phyloP scores from a whole-genome alignment of 2,888 invertebrate species.

The Pseudoips prasinana region DNA sequence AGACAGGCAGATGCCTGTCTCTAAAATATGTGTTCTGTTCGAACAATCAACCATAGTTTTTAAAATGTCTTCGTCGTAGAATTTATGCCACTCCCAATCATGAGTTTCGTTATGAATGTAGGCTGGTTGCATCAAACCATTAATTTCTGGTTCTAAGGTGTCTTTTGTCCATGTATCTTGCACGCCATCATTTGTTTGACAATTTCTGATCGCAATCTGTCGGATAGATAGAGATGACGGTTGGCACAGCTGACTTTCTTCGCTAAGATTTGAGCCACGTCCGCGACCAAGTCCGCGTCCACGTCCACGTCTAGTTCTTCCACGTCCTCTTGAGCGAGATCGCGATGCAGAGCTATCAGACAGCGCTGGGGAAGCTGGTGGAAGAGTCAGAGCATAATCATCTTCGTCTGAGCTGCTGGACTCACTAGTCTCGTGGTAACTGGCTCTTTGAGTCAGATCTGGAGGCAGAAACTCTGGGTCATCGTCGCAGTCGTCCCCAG shows the following conservation, averaged over 20 bases:
- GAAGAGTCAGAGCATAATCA: background rate
- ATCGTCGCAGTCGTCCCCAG: slow-evolving; percentile 3
- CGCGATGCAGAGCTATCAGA: background rate
- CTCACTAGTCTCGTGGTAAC: slow-evolving; percentile 5
- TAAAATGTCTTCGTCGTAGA: slow-evolving; percentile 2
- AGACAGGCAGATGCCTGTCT: slow-evolving; percentile 3
- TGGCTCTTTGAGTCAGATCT: slow-evolving; percentile 3
- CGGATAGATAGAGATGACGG: background rate
- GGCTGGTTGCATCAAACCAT: background rate
- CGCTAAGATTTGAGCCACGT: background rate
- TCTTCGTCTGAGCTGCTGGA: slow-evolving; percentile 2
- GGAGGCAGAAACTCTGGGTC: slow-evolving; percentile 2
- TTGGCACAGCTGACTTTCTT: background rate
- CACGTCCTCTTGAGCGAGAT: background rate
- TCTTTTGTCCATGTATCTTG: background rate
- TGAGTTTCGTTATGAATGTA: background rate
- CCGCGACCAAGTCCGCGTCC: background rate
- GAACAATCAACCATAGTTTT: slow-evolving; percentile 1
- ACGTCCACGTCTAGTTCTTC: background rate
- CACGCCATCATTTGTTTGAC: no score
- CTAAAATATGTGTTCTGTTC: slow-evolving; percentile 1
- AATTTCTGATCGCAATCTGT: no score
- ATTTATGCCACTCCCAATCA: slow-evolving; percentile 1
- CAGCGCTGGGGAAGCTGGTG: background rate
- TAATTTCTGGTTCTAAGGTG: background rate